Base-by-base conservation (phyloP, 1,140 invertebrate species). In the Hyposmocoma kahamanoa region DNA sequence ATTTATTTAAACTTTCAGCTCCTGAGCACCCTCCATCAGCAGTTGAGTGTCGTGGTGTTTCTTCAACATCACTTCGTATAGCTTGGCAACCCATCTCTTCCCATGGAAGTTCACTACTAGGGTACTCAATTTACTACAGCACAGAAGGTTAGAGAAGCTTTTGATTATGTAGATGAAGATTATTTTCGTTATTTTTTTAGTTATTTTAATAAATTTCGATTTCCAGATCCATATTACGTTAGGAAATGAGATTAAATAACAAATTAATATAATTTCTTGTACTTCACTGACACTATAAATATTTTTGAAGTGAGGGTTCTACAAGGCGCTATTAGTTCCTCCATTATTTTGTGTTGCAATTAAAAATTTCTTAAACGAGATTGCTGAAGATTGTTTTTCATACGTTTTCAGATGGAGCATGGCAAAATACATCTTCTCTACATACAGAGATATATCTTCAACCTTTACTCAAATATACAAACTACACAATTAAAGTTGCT, bases 401-500 rank as follows among this genome's bases (percentile, higher is more conserved):
- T 18, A 18, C 22, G 32, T 15, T 81, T 80, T n/a, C 64, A 87
- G 85, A 85, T 60, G 76, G 77, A 3, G 62, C 72, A 0, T 81
- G 78, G 71, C 59, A 70, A 3, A 87, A 87, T 42, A 50, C 79
- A 9, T 78, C 76, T 4, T 73, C 82, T 20, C 73, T 72, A 1
- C 80, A 90, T 56, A 88, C 90, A 5, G 91, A 94, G 56, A 89
- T 92, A 0, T 92, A 92, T 62, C 72, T 95, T 10, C 92, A 94
- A 67, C 90, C 90, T 0, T 70, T 95, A 8, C 86, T 90, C 26
- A 94, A 94, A 59, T 94, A 90, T 56, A 91, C 92, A 2, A 95
- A 94, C 80, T 97, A 97, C 74, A 96, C 93, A 3, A 89, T 97
- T 21, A 91, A 93, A 66, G 92, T 96, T 0, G 83, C 95, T 49